These are phyloP conservation scores for Clinocottus analis DNA, from an alignment of 2,113 vertebrate species.

Conservation along the genomic window DNA sequence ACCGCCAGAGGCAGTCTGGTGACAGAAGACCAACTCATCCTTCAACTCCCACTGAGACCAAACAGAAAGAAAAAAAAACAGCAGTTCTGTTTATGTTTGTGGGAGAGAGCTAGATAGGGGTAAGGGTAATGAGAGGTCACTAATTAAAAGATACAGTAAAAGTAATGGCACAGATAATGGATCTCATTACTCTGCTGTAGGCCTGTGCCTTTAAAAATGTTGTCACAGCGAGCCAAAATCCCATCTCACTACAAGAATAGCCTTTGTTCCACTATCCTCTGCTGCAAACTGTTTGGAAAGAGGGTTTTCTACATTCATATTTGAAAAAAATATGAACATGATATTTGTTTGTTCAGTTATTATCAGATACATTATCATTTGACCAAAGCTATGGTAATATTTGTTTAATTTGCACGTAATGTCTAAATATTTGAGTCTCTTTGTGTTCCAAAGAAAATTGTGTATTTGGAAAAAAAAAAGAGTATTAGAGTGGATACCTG, in stretches of 20 bases:
- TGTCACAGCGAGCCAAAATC: conserved; percentile 29
- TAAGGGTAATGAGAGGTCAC: conserved; percentile 47
- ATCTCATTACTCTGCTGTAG: conserved; percentile 47
- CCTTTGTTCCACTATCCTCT: conserved; percentile 1
- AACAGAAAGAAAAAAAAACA: conserved; percentile 32
- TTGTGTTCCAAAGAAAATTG: too few relatives aligned
- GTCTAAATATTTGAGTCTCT: too few relatives aligned
- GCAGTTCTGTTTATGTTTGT: conserved; percentile 42
- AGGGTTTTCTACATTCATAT: neutral
- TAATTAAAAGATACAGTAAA: conserved; percentile 62
- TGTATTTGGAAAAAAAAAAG: neutral
- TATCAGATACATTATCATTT: neutral
- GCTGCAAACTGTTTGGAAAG: neutral
- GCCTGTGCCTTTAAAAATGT: conserved; percentile 43
- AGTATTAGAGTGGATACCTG: neutral
- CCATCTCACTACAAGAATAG: conserved; percentile 6
- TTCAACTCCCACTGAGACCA: conserved; percentile 60
- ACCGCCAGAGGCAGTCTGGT: conserved; percentile 68
- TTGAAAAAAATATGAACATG: neutral
- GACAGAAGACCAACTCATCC: conserved; percentile 64
- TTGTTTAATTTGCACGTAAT: neutral
- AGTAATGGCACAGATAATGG: conserved; percentile 41
- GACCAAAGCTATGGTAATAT: neutral
- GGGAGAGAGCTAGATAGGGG: conserved; percentile 7
- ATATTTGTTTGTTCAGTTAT: neutral